phyloP scores from a whole-genome alignment of 1,140 invertebrate genomes.

The Euura saliciscinereae region DNA sequence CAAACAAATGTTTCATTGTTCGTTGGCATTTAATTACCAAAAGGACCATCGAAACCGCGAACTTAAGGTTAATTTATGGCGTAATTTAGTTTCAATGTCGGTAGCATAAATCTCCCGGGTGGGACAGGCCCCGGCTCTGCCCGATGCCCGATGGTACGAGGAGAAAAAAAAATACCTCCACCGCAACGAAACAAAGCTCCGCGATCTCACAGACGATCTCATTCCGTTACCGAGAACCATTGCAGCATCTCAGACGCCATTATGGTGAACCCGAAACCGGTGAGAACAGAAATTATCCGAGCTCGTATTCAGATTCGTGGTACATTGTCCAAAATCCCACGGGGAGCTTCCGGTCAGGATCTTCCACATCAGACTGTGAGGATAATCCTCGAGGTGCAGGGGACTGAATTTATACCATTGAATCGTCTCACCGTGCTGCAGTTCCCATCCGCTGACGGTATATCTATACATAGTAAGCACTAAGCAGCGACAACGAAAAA shows the following conservation, averaged over 20 bases:
- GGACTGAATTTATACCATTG: background rate
- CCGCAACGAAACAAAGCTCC: constrained; percentile 10
- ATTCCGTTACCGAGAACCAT: constrained; percentile 4
- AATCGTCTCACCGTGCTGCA: background rate
- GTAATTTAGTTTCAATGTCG: constrained; percentile 41
- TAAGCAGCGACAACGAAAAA: background rate
- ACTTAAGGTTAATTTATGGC: constrained; percentile 41
- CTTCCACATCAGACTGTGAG: no score
- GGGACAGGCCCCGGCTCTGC: constrained; percentile 24
- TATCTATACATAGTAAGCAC: no score
- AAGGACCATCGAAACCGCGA: constrained; percentile 19
- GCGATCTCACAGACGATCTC: background rate
- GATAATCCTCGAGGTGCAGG: no score
- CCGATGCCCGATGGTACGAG: constrained; percentile 17
- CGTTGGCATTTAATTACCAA: constrained; percentile 16
- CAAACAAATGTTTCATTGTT: constrained; percentile 20
- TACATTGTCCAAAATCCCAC: no score
- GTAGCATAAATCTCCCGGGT: constrained; percentile 33
- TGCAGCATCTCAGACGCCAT: background rate
- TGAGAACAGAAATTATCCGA: no score
- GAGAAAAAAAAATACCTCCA: constrained; percentile 19
- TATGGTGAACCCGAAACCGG: background rate
- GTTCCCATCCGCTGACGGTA: no score
- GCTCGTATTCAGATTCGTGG: no score
- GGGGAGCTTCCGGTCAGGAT: no score